Base-by-base conservation (phyloP, 2,888 invertebrate genomes). In the Phrixothrix hirtus region DNA sequence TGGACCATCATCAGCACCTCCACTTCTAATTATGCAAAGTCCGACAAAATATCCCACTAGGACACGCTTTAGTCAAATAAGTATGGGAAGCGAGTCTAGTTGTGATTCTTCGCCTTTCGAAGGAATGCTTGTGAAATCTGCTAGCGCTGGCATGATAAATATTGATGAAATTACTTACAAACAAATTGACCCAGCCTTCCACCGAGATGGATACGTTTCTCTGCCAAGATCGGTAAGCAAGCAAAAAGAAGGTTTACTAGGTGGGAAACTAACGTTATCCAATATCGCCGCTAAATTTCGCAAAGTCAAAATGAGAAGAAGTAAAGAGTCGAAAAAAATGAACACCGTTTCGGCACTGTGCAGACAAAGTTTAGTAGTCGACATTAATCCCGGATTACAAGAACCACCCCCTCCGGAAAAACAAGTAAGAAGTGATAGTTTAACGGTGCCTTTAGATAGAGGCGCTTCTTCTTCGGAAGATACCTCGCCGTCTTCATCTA, bases 141-240 rank as follows among this genome's bases (percentile, higher is more conserved):
- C 86, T 0, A 89, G 89, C 57, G 88, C 84, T 0, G 88, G 88
- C n/a, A 87, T 89, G 83, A 87, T 89, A 47, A 85, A 86, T 61
- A 79, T 86, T 0, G 85, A 86, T 55, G 75, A 80, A 2, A 80
- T 81, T 14, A 77, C 82, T 0, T 85, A 83, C 75, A 80, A 42
- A 59, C 77, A 83, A 58, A 78, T 85, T 10, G 79, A 72, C 61
- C 71, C 74, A 1, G 74, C 73, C 50, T 60, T 70, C 25, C 75
- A 75, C 47, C 67, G 69, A 2, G 76, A 77, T 9, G 78, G 78
- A 1, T 81, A 79, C 57, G 82, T 81, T 1, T 81, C 82, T 0
- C 60, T 82, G 44, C 81, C 83, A 0, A 67, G 81, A 14, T 67
- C 68, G 11, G 63, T 65, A 2, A 69, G 67, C 42, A 71, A 70